Evolutionary conservation across 2,113 vertebrate genomes (phyloP), one percentile per base, ranked within the genome.

Genomic region (Ornithorhynchus anatinus): DNA sequence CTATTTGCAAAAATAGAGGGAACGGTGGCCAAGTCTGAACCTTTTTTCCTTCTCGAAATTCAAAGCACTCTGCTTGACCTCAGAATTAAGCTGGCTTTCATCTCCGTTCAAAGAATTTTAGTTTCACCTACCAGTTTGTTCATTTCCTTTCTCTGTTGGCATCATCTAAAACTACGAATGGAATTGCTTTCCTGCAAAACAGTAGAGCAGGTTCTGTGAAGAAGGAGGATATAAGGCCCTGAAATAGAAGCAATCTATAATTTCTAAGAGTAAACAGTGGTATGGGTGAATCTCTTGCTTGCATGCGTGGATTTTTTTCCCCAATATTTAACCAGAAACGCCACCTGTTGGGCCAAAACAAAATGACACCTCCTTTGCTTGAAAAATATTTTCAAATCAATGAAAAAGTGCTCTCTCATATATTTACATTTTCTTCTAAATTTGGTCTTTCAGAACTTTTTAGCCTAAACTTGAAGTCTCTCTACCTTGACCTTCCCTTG

Each of bases 341-440:
- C 91, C 93, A 89, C 76, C 91, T 90, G 69, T 73, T 83, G 92
- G 85, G 67, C 69, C 29, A 80, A 86, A 59, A 17, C 48, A 69
- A 81, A 85, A 92, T 65, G 7, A 54, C 88, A 84, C 12, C 8
- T 67, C 74, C 47, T 56, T 10, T 59, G 52, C 43, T 31, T 25
- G 53, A 14, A 33, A 57, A 68, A 44, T 16, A n/a, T n/a, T n/a
- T n/a, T n/a, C n/a, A n/a, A n/a, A n/a, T n/a, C n/a, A n/a, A n/a
- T n/a, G n/a, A n/a, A n/a, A 37, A 47, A 32, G 10, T 60, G 8
- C 37, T 16, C 64, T 37, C 10, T n/a, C n/a, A n/a, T n/a, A n/a
- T n/a, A n/a, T n/a, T n/a, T n/a, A n/a, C n/a, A n/a, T n/a, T n/a
- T n/a, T n/a, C n/a, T n/a, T n/a, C n/a, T n/a, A n/a, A n/a, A n/a